phyloP scores from a whole-genome alignment of 2,797 vertebrate species.

The Mycteria americana region DNA sequence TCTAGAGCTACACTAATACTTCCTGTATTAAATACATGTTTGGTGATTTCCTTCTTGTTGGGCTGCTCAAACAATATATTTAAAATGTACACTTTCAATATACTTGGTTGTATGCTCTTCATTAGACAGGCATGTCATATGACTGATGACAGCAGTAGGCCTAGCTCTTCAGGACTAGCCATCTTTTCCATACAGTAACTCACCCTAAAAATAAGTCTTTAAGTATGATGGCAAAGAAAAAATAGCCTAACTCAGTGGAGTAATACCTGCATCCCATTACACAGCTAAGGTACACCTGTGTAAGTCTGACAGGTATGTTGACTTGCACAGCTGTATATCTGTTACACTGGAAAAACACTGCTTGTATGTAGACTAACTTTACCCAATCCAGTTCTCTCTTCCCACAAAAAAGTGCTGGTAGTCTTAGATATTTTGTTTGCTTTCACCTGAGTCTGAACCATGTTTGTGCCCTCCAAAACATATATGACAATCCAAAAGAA shows the following conservation, averaged over 20 bases:
- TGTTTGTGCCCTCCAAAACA: background rate
- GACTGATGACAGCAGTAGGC: background rate
- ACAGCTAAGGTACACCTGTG: background rate
- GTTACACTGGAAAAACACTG: background rate
- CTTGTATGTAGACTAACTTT: rapidly evolving
- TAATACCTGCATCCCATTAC: background rate
- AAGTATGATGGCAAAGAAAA: background rate
- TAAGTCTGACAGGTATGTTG: background rate
- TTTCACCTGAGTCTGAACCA: background rate
- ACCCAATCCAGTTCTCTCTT: background rate
- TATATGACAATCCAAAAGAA: background rate
- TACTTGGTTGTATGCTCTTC: background rate
- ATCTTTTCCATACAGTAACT: background rate
- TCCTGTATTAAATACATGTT: rapidly evolving
- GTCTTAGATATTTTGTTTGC: background rate
- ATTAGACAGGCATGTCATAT: background rate
- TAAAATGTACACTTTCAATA: background rate
- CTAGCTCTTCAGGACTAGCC: background rate
- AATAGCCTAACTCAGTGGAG: background rate
- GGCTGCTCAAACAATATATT: background rate
- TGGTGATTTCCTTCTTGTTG: background rate
- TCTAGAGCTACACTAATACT: background rate
- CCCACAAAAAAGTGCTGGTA: background rate
- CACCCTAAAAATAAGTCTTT: background rate
- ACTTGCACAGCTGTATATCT: background rate